Evolutionary conservation across 2,888 invertebrate species (phyloP), one percentile per base, ranked within the genome.

Genomic region (Endomychus coccineus): DNA sequence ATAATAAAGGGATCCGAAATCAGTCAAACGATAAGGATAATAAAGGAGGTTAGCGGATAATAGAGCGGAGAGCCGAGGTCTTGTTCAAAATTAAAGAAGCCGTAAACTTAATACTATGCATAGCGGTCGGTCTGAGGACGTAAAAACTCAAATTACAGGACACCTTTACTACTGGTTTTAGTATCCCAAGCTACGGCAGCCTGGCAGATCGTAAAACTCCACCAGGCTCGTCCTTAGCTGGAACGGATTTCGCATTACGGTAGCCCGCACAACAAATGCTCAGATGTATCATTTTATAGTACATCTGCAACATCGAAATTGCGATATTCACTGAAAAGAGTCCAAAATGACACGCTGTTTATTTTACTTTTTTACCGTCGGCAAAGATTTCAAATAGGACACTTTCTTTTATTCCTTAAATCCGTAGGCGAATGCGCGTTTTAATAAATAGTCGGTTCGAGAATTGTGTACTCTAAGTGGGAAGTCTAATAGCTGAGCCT

Each of bases 131-230:
- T 37, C 25, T 34, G 31, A 34, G 19, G 11, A 38, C 44, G 36
- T 27, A 51, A 51, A 50, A 51, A 48, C 49, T 40, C 43, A 49
- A 51, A 51, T 49, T 48, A 49, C 48, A 45, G 35, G 42, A 40
- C 46, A 46, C 47, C 48, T 49, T 49, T 46, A 48, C 43, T 46
- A 39, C 47, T 37, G 36, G 46, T 49, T 49, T 49, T 49, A 51
- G 45, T 43, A 39, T 42, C 47, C 34, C 31, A 41, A 40, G 40
- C 44, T 30, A 31, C 36, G 39, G 28, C 48, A 46, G 43, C 35
- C 46, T 48, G 48, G 44, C 45, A 46, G 44, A 40, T 46, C 46
- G 42, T 49, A 49, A 49, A 49, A 42, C 42, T 44, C 34, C 34
- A 25, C 11, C 10, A 9, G 11, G 9, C n/a, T 5, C 23, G n/a